phyloP scores from a whole-genome alignment of 2,113 vertebrate genomes.

The Bufo gargarizans region DNA sequence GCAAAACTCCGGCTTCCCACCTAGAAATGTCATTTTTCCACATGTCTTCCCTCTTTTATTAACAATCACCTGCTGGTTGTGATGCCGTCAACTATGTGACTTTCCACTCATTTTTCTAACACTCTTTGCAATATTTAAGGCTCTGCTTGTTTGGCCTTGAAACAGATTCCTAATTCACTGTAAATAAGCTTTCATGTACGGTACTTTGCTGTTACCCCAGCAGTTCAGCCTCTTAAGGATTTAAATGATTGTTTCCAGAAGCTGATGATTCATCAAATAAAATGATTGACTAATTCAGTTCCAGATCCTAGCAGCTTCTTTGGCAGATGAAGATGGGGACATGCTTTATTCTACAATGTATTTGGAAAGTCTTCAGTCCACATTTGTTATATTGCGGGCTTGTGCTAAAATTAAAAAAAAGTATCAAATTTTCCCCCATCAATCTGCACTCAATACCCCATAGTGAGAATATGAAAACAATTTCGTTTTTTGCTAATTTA shows the following conservation, averaged over 20 bases:
- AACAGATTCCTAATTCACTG: constrained; percentile 23
- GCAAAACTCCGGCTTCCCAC: constrained; percentile 30
- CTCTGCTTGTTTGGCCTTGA: constrained; percentile 9
- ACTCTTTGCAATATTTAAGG: background rate
- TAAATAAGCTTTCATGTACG: constrained; percentile 32
- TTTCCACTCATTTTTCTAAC: constrained; percentile 23
- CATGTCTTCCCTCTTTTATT: background rate
- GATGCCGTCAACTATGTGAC: background rate
- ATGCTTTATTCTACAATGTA: background rate
- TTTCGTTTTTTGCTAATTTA: no score
- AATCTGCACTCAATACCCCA: no score
- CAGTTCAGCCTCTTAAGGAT: constrained; percentile 11
- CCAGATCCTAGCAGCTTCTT: background rate
- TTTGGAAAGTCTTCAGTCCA: no score
- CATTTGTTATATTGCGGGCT: no score
- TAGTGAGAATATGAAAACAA: no score
- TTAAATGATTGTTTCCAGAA: constrained; percentile 14
- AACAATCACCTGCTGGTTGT: constrained; percentile 26
- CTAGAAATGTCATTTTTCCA: constrained; percentile 42
- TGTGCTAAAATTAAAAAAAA: no score
- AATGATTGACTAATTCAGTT: constrained; percentile 13
- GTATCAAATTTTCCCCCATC: no score
- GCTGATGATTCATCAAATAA: constrained; percentile 24
- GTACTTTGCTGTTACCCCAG: background rate
- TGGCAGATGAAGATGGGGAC: background rate